Evolutionary conservation across 2,797 vertebrate genomes (phyloP), one percentile per base, ranked within the genome.

Genomic region (Pseudochromis fuscus): DNA sequence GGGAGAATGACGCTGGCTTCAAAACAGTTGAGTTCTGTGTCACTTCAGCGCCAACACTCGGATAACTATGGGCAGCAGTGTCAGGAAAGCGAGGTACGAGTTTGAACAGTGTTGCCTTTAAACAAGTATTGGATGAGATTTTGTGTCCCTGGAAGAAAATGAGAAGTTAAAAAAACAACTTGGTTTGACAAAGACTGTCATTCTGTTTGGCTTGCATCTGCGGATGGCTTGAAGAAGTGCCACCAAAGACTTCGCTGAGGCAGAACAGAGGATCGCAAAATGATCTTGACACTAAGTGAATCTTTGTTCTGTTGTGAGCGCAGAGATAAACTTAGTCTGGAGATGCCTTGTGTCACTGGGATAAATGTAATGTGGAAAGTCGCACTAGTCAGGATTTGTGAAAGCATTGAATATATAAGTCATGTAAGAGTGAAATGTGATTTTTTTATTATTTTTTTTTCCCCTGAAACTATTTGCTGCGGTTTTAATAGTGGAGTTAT

Each of bases 21-120:
- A 40, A 73, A 56, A 69, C 55, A 25, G 30, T 50, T 57, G 65
- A 68, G 28, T 57, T 78, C 53, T 50, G 40, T 73, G 70, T 79
- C 67, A 51, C 37, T 65, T 76, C 31, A 31, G 24, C 60, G 46
- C 27, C 33, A 56, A 58, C 35, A 72, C 13, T 52, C 50, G 62
- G 27, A 70, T 52, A 78, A 81, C 72, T 51, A 64, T 40, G 49
- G 37, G 53, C 56, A 40, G 50, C 27, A 13, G 33, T 37, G 42
- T 61, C 28, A 48, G 56, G 63, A 57, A 69, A 69, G 53, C 25
- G 5, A 50, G 44, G 23, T 25, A 42, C 31, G 40, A 46, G 30
- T 67, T 71, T 58, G 27, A 67, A 53, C 70, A 24, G 30, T 25
- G 37, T 35, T 18, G 64, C 25, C 31, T 76, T 72, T 73, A 19